These are phyloP conservation scores for Lophotriccus pileatus DNA, from an alignment of 2,797 vertebrate genomes.

Conservation along the genomic window DNA sequence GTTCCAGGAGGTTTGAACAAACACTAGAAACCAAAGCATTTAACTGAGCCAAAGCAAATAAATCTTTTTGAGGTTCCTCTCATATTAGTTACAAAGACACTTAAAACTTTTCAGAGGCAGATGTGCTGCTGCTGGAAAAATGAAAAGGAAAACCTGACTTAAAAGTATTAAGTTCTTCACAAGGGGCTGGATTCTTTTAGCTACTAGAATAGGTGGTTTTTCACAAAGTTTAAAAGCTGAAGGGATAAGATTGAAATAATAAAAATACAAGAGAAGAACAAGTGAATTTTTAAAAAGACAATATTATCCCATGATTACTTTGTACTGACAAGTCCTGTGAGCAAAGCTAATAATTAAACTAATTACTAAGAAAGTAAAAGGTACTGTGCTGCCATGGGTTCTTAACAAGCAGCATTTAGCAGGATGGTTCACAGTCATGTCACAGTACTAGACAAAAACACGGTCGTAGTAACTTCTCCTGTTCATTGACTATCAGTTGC, in stretches of 20 bases:
- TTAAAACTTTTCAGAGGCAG: conserved; percentile 31
- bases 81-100: not conserved
- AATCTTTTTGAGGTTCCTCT: conserved; percentile 12
- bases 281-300: conserved; percentile 16
- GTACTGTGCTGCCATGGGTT: not conserved
- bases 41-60: conserved; percentile 46
- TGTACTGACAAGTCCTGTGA: not conserved
- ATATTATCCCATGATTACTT: not conserved
- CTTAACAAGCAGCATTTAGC: not conserved
- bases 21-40: conserved; percentile 8
- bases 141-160: not conserved
- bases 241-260: not conserved
- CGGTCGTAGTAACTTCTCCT: conserved; percentile 9
- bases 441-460: not conserved
- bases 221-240: conserved; percentile 7
- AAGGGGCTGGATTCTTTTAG: not conserved
- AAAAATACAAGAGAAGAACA: conserved; percentile 21
- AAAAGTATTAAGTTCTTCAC: not conserved
- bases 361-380: not conserved
- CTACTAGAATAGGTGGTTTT: not conserved
- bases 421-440: not conserved
- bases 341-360: not conserved
- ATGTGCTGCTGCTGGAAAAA: conserved; percentile 36
- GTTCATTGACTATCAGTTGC: conserved; percentile 62
- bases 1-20: conserved; percentile 3